Base-by-base conservation (phyloP, 2,888 invertebrate genomes). In the Athalia circularis region DNA sequence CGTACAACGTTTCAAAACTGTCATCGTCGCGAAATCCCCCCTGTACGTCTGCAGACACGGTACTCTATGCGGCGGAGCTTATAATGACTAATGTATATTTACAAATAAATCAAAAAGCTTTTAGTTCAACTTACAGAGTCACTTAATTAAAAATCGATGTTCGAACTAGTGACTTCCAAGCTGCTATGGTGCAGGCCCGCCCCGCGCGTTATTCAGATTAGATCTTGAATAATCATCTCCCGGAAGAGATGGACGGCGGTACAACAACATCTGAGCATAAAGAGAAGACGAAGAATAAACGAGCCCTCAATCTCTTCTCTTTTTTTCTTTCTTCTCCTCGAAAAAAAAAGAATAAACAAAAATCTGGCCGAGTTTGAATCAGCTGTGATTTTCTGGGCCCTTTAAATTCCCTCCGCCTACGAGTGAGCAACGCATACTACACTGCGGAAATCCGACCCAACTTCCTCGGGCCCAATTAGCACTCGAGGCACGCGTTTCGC, bases 361-460 rank as follows among this genome's bases (percentile, higher is more conserved):
- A 29, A 29, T 29, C 29, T 29, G 29, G 29, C 54, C 11, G 54
- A 54, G 9, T n/a, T 54, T 54, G 50, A 62, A 75, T 75, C 75
- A 75, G 75, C 75, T 75, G 75, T 29, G 54, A 64, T 47, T 59
- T 29, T 47, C 62, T 47, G 57, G 54, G 54, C 67, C 81, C 81
- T 87, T 85, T 85, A 85, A 79, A 88, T 87, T 87, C 86, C 80
- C 79, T 62, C 77, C 74, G 83, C 52, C 62, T 59, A 48, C 75
- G 50, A 48, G n/a, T 15, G 11, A 43, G 57, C 72, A 13, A 5
- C 59, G 57, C 45, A 45, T 47, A 64, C 84, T 81, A 29, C 29
- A 29, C 80, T 83, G 82, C 87, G 85, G 86, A 88, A 87, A 86
- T 88, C 81, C 81, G 81, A 79, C 79, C 82, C 80, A 78, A 84